Evolutionary conservation across 2,113 vertebrate species (phyloP), one percentile per base, ranked within the genome.

Genomic region (Dinomys branickii): DNA sequence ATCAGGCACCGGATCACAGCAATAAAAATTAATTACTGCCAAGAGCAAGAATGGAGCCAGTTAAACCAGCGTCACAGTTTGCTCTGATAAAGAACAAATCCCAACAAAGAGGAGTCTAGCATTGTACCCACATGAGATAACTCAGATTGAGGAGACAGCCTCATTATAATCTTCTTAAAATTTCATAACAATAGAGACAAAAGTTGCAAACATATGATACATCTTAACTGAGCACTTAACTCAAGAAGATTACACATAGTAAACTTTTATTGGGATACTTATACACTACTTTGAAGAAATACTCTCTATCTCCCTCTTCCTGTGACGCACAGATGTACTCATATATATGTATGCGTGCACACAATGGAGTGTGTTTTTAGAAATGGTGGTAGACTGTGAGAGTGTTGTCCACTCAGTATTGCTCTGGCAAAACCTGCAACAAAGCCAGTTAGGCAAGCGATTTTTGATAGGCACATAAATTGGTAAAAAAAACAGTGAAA

Each of bases 51-150:
- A 58, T 1, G 0, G 4, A 97, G 83, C 78, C 97, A 96, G 96
- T 97, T 97, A 96, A 98, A 91, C 28, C 7, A 85, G 83, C 83
- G 87, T 77, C 83, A 90, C 44, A 65, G 56, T 67, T 61, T 85
- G 47, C 61, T 97, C 85, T 78, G 22, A 54, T 58, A 75, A 97
- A 95, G 93, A 92, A 65, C 35, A 97, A 93, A 83, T 52, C 20
- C 52, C 85, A 88, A 54, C 33, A 71, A 96, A 93, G 59, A 90
- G 38, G 30, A 94, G 50, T 54, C 9, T 67, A 85, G 63, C 22
- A 63, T 13, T 88, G 82, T 35, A 97, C 47, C 38, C 38, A 30
- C 41, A 77, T 47, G 56, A 95, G 83, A 44, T 58, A 93, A 52
- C 14, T 67, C 7, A 65, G 28, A 41, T 6, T 90, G 7, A 95